Evolutionary conservation across 2,888 invertebrate genomes (phyloP).

Genomic region (Julus scanicus): DNA sequence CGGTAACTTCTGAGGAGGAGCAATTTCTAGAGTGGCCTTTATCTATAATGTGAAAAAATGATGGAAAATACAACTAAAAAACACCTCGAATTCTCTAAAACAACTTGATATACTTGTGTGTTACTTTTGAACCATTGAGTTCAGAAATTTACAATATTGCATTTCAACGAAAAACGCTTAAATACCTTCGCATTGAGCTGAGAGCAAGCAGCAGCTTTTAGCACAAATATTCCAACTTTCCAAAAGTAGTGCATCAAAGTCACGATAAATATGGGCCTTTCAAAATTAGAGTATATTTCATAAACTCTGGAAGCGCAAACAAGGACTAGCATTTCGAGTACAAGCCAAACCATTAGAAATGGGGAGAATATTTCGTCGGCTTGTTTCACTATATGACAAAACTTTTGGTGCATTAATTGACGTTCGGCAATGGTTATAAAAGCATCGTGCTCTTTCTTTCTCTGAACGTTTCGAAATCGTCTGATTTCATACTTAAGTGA

Average conservation of each 20-base stretch:
- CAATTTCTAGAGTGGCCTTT: too few species aligned
- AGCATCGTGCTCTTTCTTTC: not conserved
- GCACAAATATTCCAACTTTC: not conserved
- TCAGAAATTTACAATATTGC: not conserved
- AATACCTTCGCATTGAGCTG: not conserved
- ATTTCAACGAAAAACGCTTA: not conserved
- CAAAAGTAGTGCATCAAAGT: not conserved
- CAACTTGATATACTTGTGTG: too few species aligned
- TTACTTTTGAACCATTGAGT: not conserved
- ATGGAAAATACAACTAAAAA: too few species aligned
- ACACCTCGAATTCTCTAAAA: too few species aligned
- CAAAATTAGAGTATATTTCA: not conserved
- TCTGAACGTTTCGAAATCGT: not conserved
- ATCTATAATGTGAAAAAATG: too few species aligned
- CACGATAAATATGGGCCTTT: too few species aligned
- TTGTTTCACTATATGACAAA: not conserved
- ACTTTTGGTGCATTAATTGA: not conserved
- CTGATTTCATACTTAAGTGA: too few species aligned
- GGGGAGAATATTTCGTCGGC: not conserved
- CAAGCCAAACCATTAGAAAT: not conserved
- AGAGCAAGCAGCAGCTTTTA: not conserved
- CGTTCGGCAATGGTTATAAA: not conserved
- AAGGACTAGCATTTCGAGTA: not conserved
- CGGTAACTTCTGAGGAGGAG: too few species aligned
- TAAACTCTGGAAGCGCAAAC: not conserved